phyloP scores from a whole-genome alignment of 1,140 invertebrate genomes.

The Drosophila ficusphila region DNA sequence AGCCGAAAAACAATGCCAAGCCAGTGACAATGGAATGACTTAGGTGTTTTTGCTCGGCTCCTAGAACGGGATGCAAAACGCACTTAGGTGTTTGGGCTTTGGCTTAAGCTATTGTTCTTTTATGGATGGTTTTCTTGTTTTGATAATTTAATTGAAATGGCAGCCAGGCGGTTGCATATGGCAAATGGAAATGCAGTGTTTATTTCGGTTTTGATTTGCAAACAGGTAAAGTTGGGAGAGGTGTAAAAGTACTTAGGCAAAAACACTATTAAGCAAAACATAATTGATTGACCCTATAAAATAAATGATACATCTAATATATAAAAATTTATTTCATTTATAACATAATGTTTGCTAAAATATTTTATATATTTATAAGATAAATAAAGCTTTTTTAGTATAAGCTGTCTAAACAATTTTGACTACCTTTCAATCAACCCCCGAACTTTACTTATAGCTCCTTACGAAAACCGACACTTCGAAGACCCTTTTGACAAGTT shows the following conservation, averaged over 20 bases:
- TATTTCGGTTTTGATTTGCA: slow-evolving; percentile 48
- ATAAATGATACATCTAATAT: too few relatives aligned
- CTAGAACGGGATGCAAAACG: slow-evolving; percentile 45
- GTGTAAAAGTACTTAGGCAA: not conserved
- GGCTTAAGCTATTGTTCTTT: slow-evolving; percentile 44
- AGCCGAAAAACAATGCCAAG: slow-evolving; percentile 59
- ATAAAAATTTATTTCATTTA: too few relatives aligned
- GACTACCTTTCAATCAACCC: slow-evolving; percentile 16
- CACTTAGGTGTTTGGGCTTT: slow-evolving; percentile 64
- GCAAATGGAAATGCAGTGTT: slow-evolving; percentile 61
- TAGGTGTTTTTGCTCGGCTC: slow-evolving; percentile 43
- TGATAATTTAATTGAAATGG: slow-evolving; percentile 82
- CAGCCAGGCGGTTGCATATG: slow-evolving; percentile 26
- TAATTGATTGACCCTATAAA: too few relatives aligned
- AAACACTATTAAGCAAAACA: too few relatives aligned
- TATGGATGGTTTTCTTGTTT: slow-evolving; percentile 53
- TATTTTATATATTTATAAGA: too few relatives aligned
- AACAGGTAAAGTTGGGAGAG: not conserved
- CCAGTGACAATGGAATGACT: slow-evolving; percentile 62
- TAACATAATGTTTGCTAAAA: too few relatives aligned
- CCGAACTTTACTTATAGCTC: not conserved
- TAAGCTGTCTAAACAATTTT: not conserved
- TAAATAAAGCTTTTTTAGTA: not conserved
- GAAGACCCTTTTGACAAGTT: slow-evolving; percentile 28
- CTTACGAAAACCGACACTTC: slow-evolving; percentile 22